These are phyloP conservation scores for Dryas iulia DNA, from an alignment of 1,140 invertebrate species.

Conservation along the genomic window DNA sequence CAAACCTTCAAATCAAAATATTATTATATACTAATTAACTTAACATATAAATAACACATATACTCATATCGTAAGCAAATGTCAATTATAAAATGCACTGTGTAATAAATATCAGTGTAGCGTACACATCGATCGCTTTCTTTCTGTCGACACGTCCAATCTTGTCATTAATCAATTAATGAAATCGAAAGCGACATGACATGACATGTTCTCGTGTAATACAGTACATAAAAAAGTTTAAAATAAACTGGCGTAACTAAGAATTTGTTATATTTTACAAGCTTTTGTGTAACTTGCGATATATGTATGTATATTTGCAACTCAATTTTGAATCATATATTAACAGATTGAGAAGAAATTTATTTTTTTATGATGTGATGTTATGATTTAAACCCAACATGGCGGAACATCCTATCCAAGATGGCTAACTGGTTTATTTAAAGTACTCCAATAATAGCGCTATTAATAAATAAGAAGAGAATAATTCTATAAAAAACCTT, in stretches of 20 bases:
- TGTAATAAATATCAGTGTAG: not conserved
- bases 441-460: no score
- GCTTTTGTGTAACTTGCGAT: no score
- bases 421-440: no score
- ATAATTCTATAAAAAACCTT: no score
- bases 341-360: no score
- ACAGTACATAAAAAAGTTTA: not conserved
- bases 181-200: slow-evolving; percentile 26
- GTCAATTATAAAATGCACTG: not conserved
- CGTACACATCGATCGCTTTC: slow-evolving; percentile 22
- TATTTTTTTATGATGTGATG: no score
- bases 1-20: not conserved
- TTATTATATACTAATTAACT: not conserved
- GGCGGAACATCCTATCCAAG: no score
- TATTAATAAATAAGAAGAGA: no score
- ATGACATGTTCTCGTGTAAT: slow-evolving; percentile 12
- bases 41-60: no score
- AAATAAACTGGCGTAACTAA: not conserved
- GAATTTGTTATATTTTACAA: not conserved
- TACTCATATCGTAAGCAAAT: not conserved
- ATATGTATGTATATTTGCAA: no score
- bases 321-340: no score
- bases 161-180: slow-evolving; percentile 27
- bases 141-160: slow-evolving; percentile 27
- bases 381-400: no score